Conservation (phyloP, 2,797 vertebrate species). For the Danio choprae region DNA sequence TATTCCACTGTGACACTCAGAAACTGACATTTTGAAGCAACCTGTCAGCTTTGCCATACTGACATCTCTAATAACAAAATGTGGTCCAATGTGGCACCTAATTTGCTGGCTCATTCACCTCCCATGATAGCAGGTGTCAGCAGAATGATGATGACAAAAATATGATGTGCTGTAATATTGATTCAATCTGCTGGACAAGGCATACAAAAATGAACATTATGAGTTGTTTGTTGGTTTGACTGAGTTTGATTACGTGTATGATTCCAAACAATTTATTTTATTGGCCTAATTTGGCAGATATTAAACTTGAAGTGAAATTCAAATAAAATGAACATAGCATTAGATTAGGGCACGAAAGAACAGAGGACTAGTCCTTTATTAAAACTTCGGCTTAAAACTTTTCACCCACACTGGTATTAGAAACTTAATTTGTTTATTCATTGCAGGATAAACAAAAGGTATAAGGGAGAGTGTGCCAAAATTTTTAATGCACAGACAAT, state of each 20-base stretch:
- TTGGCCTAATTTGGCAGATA: background rate
- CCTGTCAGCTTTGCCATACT: conserved; percentile 21
- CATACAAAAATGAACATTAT: conserved; percentile 1
- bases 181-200: conserved; percentile 23
- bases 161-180: conserved; percentile 37
- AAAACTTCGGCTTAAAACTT: background rate
- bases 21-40: conserved; percentile 21
- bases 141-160: conserved; percentile 34
- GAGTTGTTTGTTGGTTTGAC: background rate
- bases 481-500: too few species aligned
- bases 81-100: conserved; percentile 30
- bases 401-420: background rate
- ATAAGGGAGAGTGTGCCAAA: too few species aligned
- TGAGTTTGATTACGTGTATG: background rate
- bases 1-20: conserved; percentile 18
- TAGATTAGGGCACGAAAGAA: background rate
- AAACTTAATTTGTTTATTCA: background rate
- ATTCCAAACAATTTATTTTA: conserved; percentile 2
- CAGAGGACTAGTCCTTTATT: background rate
- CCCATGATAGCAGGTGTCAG: conserved; percentile 45
- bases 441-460: background rate
- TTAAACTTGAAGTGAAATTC: background rate
- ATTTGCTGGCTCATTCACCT: conserved; percentile 42
- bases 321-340: background rate
- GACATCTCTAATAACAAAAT: conserved; percentile 46